A percentile compares a stretch with the other conserved stretches of the same genome.
Conservation (phyloP, 1,140 invertebrate genomes). For the Pygmarrhopalites habei region DNA sequence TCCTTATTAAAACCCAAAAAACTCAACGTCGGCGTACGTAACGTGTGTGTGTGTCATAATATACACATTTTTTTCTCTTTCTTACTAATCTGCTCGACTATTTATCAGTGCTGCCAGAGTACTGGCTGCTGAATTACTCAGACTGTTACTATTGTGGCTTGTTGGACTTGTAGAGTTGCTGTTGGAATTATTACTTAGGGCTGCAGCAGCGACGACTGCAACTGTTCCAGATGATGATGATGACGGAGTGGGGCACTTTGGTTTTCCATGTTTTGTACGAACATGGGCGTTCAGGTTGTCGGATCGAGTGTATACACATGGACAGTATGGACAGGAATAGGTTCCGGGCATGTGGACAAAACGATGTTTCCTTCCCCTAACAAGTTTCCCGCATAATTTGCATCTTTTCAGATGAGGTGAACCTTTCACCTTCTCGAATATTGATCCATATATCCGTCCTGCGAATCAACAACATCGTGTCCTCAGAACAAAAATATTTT, state of each 20-base stretch:
- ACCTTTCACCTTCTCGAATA: slow-evolving; percentile 40
- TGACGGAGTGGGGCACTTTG: slow-evolving; percentile 26
- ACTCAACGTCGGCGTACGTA: too few relatives aligned
- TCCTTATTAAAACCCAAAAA: too few relatives aligned
- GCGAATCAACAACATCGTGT: slow-evolving; percentile 27
- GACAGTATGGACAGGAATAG: slow-evolving; percentile 1
- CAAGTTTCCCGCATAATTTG: slow-evolving; percentile 40
- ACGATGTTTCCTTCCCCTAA: slow-evolving; percentile 36
- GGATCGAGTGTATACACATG: slow-evolving; percentile 37
- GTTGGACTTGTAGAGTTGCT: slow-evolving; percentile 36
- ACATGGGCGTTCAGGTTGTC: slow-evolving; percentile 40
- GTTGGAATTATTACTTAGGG: slow-evolving; percentile 23
- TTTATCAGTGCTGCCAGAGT: slow-evolving; percentile 36
- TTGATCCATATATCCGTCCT: slow-evolving; percentile 39
- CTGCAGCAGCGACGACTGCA: neutral
- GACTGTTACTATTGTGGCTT: slow-evolving; percentile 8
- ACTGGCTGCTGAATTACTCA: slow-evolving; percentile 33
- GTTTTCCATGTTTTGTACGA: slow-evolving; percentile 38
- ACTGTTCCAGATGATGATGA: neutral
- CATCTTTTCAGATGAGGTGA: slow-evolving; percentile 39
- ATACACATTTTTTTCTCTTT: too few relatives aligned
- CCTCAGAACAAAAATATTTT: slow-evolving; percentile 1
- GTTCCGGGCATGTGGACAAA: slow-evolving; percentile 38
- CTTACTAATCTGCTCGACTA: too few relatives aligned
- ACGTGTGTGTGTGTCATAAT: too few relatives aligned